phyloP scores from a whole-genome alignment of 2,888 invertebrate species.

The Brenthis ino region DNA sequence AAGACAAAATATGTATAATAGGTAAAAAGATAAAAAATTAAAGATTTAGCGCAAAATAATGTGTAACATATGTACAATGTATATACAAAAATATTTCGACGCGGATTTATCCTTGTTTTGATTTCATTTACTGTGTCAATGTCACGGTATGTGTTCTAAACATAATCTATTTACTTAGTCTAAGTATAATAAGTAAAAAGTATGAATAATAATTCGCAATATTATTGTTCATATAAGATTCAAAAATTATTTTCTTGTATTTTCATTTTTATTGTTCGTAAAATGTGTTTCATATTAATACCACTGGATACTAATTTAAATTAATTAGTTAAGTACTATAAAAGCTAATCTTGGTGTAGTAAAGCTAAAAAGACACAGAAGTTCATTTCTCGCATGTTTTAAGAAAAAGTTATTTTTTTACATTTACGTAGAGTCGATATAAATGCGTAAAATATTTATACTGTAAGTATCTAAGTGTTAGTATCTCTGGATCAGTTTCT shows the following conservation, averaged over 20 bases:
- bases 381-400: no score
- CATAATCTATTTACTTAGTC: neutral
- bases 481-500: slow-evolving; percentile 15
- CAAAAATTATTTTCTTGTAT: no score
- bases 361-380: no score
- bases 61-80: neutral
- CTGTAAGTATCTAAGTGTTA: neutral
- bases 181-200: no score
- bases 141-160: slow-evolving; percentile 16
- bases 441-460: no score
- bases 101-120: slow-evolving; percentile 14
- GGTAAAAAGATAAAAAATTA: neutral
- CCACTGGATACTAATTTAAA: no score
- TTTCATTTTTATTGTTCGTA: no score
- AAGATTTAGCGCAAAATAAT: neutral
- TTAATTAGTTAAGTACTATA: no score
- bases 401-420: no score
- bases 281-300: neutral
- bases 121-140: slow-evolving; percentile 19
- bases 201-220: neutral
- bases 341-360: no score
- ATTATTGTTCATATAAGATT: no score
- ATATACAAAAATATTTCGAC: neutral
- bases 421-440: no score
- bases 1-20: neutral